These are phyloP conservation scores for Chlorodrepanis virens DNA, from an alignment of 2,113 vertebrate species.

Conservation along the genomic window DNA sequence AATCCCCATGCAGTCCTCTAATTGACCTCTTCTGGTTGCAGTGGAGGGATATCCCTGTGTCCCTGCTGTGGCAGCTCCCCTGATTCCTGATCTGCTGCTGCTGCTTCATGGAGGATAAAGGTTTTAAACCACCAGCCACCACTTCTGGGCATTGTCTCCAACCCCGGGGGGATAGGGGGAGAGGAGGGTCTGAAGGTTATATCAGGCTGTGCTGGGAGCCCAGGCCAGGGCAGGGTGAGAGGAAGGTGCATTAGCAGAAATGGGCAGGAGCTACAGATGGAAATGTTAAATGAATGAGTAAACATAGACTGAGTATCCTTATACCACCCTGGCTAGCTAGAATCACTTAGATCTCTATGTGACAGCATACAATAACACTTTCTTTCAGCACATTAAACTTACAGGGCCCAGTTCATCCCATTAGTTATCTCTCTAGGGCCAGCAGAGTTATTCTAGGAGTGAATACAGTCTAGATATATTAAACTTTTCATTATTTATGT, in stretches of 20 bases:
- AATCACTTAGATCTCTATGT: not conserved
- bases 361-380: not conserved
- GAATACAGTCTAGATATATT: not conserved
- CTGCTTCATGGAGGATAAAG: not conserved
- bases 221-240: not conserved
- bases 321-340: not conserved
- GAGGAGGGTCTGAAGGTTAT: not conserved
- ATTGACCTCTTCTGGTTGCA: not conserved
- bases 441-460: not conserved
- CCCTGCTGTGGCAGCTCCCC: not conserved
- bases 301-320: not conserved
- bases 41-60: not conserved
- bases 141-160: not conserved
- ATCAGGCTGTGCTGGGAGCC: not conserved
- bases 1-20: not conserved
- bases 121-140: not conserved
- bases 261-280: not conserved
- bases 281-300: not conserved
- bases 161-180: too few species aligned
- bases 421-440: not conserved
- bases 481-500: slow-evolving; percentile 16
- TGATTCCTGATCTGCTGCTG: not conserved
- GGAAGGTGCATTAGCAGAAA: not conserved
- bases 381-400: not conserved
- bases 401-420: not conserved